Conservation (phyloP, 2,113 vertebrate genomes). For the Poeciliopsis turrubarensis region DNA sequence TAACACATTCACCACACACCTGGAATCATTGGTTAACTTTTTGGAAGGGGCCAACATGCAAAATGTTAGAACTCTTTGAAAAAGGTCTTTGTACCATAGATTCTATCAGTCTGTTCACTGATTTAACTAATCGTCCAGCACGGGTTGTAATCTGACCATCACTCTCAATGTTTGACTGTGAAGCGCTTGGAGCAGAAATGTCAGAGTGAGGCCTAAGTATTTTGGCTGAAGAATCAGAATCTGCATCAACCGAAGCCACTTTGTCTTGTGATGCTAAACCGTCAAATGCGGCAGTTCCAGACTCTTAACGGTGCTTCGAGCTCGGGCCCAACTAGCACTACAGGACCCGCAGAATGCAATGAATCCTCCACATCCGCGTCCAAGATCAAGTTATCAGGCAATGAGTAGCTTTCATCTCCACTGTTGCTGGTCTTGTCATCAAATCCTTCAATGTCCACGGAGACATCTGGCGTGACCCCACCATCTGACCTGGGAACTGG, state of each 20-base stretch:
- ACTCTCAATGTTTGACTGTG: neutral
- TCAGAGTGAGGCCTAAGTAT: neutral
- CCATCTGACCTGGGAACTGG: neutral
- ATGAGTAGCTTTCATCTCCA: neutral
- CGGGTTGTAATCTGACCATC: no score
- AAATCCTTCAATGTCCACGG: neutral
- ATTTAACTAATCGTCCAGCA: no score
- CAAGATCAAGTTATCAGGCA: neutral
- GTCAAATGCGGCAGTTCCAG: neutral
- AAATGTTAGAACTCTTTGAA: neutral
- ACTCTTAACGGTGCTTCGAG: neutral
- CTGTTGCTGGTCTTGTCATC: neutral
- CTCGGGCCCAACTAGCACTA: no score
- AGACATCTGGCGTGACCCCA: neutral
- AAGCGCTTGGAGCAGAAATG: neutral
- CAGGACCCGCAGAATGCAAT: neutral
- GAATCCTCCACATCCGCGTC: neutral
- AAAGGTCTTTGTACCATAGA: neutral
- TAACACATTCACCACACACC: neutral
- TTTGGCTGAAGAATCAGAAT: neutral
- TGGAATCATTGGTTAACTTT: neutral
- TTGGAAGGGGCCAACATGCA: neutral
- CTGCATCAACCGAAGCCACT: neutral
- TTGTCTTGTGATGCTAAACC: neutral
- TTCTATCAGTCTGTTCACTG: no score